These are phyloP conservation scores for Odocoileus virginianus DNA, from an alignment of 2,113 vertebrate genomes.

Conservation along the genomic window DNA sequence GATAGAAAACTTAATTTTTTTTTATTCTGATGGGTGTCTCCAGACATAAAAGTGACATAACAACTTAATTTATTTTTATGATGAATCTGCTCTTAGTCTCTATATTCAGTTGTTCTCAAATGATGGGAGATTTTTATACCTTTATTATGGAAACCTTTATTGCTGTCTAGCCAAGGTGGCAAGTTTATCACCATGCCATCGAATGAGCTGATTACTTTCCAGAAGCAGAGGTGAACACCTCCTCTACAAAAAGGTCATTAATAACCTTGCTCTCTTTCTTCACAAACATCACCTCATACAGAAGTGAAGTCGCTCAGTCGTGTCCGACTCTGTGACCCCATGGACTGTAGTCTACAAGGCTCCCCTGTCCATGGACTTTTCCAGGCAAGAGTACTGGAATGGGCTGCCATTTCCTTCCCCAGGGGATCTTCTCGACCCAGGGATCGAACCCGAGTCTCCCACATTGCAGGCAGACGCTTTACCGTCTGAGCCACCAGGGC, in stretches of 20 bases:
- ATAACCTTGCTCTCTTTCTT: background rate
- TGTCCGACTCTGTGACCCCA: background rate
- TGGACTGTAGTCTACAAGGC: background rate
- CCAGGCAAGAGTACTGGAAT: background rate
- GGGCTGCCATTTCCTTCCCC: background rate
- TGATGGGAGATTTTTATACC: background rate
- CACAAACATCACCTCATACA: background rate
- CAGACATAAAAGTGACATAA: background rate
- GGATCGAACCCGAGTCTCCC: fast-evolving
- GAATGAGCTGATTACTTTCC: background rate
- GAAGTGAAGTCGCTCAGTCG: background rate
- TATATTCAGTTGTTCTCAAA: background rate
- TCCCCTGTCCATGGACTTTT: background rate
- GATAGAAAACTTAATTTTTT: background rate
- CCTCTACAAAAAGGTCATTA: background rate
- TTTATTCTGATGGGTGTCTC: background rate
- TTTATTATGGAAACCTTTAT: background rate
- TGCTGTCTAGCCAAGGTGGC: background rate
- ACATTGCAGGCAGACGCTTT: background rate
- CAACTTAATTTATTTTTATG: background rate
- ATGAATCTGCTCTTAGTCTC: background rate
- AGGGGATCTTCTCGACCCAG: background rate
- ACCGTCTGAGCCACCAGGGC: background rate
- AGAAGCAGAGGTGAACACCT: background rate
- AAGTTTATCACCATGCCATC: background rate